phyloP scores from a whole-genome alignment of 2,113 vertebrate species.

The Euleptes europaea region DNA sequence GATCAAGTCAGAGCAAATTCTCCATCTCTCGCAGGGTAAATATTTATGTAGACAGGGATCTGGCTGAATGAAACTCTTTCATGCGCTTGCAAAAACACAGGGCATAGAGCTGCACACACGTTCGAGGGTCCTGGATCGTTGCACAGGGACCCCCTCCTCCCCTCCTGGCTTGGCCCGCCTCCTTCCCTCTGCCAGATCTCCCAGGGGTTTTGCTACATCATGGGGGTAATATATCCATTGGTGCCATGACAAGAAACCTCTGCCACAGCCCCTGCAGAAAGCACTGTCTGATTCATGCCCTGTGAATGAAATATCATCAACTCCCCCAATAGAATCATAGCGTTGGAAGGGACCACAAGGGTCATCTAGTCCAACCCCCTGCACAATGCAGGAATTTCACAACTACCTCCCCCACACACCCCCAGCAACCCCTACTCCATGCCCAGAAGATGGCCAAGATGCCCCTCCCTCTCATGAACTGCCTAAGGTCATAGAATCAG shows the following conservation, averaged over 20 bases:
- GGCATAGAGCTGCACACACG: fast-evolving
- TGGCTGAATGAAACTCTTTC: background rate
- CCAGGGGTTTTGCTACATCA: background rate
- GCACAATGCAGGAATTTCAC: too few relatives aligned
- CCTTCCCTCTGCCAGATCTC: background rate
- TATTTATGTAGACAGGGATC: background rate
- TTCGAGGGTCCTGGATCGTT: background rate
- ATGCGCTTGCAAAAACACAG: background rate
- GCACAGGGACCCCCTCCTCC: fast-evolving
- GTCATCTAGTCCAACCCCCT: too few relatives aligned
- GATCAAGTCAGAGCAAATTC: slow-evolving; percentile 34
- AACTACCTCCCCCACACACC: too few relatives aligned
- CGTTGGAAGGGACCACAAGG: too few relatives aligned
- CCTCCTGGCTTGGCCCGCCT: fast-evolving
- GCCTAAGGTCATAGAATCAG: too few relatives aligned
- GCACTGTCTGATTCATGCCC: background rate
- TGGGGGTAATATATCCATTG: too few relatives aligned
- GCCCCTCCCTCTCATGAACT: too few relatives aligned
- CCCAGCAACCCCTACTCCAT: too few relatives aligned
- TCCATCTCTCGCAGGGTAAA: slow-evolving; percentile 7
- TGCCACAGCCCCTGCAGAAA: background rate
- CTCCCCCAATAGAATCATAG: too few relatives aligned
- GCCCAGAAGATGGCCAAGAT: too few relatives aligned
- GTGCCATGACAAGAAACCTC: background rate
- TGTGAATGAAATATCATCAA: background rate